Conservation (phyloP, 2,797 vertebrate species). For the Paguma larvata region DNA sequence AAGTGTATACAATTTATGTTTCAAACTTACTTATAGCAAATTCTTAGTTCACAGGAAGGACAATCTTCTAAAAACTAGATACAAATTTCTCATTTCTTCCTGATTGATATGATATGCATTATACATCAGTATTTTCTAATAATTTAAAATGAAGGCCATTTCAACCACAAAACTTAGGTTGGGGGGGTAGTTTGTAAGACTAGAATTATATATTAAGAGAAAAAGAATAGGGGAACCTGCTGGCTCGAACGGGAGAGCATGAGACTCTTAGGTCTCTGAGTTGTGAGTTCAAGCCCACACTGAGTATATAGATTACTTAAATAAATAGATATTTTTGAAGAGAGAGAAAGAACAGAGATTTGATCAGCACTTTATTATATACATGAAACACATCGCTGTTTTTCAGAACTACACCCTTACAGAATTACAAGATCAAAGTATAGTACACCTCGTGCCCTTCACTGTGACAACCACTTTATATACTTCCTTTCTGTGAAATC, state of each 20-base stretch:
- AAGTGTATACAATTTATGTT: not conserved
- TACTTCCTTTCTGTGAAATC: not conserved
- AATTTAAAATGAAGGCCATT: constrained; percentile 27
- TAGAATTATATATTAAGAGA: not conserved
- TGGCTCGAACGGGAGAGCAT: not conserved
- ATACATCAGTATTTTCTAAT: not conserved
- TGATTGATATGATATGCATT: not conserved
- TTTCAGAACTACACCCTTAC: not conserved
- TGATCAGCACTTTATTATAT: not conserved
- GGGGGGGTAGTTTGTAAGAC: not conserved
- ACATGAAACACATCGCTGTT: not conserved
- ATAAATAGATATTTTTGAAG: not conserved
- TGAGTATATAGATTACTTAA: not conserved
- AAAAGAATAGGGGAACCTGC: not conserved
- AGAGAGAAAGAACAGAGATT: not conserved
- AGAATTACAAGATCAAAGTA: not conserved
- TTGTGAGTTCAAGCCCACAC: not conserved
- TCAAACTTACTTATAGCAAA: constrained; percentile 53
- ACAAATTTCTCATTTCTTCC: not conserved
- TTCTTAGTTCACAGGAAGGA: not conserved
- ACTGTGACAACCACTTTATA: not conserved
- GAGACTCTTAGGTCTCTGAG: not conserved
- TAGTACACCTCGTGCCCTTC: not conserved
- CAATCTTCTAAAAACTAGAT: not conserved
- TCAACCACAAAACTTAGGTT: not conserved